A percentile compares a stretch with the other conserved stretches of the same genome.
These are phyloP conservation scores for Calliopum simillimum DNA, from an alignment of 2,888 invertebrate genomes.

Conservation along the genomic window DNA sequence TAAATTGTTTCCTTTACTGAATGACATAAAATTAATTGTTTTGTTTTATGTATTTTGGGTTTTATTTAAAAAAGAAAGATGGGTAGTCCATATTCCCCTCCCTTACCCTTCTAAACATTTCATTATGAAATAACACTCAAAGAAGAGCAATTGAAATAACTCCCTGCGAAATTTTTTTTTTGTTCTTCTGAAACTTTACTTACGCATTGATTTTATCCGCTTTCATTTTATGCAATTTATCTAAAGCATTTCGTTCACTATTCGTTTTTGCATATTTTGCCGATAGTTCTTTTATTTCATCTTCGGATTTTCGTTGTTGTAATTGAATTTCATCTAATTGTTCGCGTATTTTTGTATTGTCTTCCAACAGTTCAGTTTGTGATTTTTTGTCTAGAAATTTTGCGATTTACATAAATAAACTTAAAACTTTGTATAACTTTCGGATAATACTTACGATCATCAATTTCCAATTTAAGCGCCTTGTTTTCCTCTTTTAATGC, in stretches of 20 bases:
- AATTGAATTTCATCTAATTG: slow-evolving; percentile 55
- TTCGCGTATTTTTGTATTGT: slow-evolving; percentile 57
- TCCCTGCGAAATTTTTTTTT: too few relatives aligned
- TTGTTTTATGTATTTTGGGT: too few relatives aligned
- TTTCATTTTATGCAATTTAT: slow-evolving; percentile 63
- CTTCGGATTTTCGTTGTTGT: slow-evolving; percentile 55
- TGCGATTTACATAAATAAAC: neutral
- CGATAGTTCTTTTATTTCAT: slow-evolving; percentile 57
- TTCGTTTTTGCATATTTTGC: slow-evolving; percentile 56
- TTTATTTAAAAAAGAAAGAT: too few relatives aligned
- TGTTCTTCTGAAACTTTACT: too few relatives aligned
- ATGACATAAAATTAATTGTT: too few relatives aligned
- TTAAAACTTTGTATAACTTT: too few relatives aligned
- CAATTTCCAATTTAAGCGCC: slow-evolving; percentile 61
- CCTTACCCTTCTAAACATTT: too few relatives aligned
- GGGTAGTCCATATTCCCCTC: too few relatives aligned
- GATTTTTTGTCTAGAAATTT: slow-evolving; percentile 56
- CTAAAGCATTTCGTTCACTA: slow-evolving; percentile 60
- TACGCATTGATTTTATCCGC: slow-evolving; percentile 60
- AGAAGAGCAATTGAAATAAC: too few relatives aligned
- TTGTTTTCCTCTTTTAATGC: slow-evolving; percentile 66
- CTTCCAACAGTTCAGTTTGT: slow-evolving; percentile 57
- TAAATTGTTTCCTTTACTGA: too few relatives aligned
- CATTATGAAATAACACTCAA: too few relatives aligned
- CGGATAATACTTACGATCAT: slow-evolving; percentile 61